Evolutionary conservation across 2,797 vertebrate genomes (phyloP), one percentile per base, ranked within the genome.

Genomic region (Phylloscopus collybita): DNA sequence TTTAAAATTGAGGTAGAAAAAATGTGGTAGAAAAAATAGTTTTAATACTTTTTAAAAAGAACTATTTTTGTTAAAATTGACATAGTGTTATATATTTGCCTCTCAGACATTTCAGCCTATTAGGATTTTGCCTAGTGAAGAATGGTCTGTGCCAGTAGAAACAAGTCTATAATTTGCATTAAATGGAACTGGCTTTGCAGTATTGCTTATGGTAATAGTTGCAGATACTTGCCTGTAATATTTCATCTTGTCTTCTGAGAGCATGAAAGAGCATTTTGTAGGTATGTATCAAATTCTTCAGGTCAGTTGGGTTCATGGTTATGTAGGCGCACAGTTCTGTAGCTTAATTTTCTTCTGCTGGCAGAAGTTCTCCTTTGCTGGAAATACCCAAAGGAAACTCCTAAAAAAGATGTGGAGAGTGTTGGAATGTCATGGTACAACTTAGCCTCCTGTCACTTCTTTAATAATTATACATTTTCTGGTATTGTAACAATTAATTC

Each of bases 191-290:
- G 61, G 34, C 82, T 86, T 53, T 88, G 56, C 65, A 66, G 26
- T 69, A 45, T 47, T 82, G 71, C 51, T 86, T 79, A 57, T 88
- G 54, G 86, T 88, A 94, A 90, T 79, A 88, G 81, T 27, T 92
- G 44, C 78, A 85, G 88, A 82, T 78, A 80, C 79, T 94, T 78
- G 65, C 51, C 78, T 93, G 85, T 80, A 91, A 75, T 95, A 89
- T 69, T 90, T 88, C 66, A 90, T 86, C 66, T 88, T 90, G 44
- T 86, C 89, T 91, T 90, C 73, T 78, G 76, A 66, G 54, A 92
- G 42, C 54, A 79, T 83, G 56, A 81, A 83, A 49, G 44, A 93
- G 62, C 60, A 22, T 80, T 92, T 94, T 94, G 36, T 86, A 90
- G 82, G 50, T 88, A 29, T 66, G 47, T 75, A 78, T 84, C 44